These are phyloP conservation scores for Rutpela maculata DNA, from an alignment of 2,888 invertebrate species.

Conservation along the genomic window DNA sequence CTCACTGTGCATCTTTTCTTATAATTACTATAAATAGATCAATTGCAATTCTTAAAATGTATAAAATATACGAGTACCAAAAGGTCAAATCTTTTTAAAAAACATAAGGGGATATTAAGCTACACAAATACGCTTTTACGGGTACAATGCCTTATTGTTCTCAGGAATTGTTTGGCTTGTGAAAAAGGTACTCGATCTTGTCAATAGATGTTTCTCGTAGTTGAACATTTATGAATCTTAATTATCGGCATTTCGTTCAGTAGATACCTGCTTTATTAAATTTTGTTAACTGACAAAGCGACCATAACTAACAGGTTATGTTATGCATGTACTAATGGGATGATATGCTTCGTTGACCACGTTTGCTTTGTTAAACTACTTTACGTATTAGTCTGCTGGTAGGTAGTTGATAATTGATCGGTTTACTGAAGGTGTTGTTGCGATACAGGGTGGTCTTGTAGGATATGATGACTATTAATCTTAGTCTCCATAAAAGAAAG, in stretches of 20 bases:
- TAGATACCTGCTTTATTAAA: not conserved
- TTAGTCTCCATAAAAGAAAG: too few relatives aligned
- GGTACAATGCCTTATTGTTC: conserved; percentile 14
- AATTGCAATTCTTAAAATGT: too few relatives aligned
- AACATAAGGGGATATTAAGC: conserved; percentile 19
- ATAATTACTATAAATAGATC: too few relatives aligned
- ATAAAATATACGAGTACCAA: too few relatives aligned
- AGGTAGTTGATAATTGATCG: not conserved
- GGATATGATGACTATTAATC: too few relatives aligned
- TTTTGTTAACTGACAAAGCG: not conserved
- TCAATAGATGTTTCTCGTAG: not conserved
- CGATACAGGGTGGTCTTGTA: too few relatives aligned
- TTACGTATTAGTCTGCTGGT: not conserved
- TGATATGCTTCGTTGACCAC: not conserved
- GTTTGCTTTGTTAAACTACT: not conserved
- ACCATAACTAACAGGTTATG: not conserved
- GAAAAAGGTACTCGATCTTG: not conserved
- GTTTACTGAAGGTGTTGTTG: too few relatives aligned
- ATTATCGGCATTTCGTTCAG: not conserved
- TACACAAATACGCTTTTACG: conserved; percentile 23
- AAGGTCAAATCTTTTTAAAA: not conserved
- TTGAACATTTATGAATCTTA: too few relatives aligned
- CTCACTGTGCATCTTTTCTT: too few relatives aligned
- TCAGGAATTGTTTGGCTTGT: not conserved
- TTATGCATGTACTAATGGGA: not conserved